Evolutionary conservation across 2,888 invertebrate genomes (phyloP).

Genomic region (Cheiracanthium punctorium): DNA sequence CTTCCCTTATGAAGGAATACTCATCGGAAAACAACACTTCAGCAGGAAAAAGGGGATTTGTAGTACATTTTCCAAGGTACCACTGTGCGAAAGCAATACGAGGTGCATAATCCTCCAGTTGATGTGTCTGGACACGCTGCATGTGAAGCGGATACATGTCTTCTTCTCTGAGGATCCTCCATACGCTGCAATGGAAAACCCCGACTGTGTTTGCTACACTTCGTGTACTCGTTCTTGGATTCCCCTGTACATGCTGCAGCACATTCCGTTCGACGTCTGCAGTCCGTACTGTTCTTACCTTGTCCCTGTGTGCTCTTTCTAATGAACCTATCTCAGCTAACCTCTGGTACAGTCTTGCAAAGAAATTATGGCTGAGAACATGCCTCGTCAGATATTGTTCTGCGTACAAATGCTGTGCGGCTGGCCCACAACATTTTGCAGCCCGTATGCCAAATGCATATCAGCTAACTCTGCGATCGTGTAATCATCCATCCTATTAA

Average conservation of each 20-base stretch:
- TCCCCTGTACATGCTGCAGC: too few species aligned
- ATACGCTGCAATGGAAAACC: too few species aligned
- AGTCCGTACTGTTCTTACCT: not conserved
- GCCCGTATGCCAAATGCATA: not conserved
- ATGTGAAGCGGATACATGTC: not conserved
- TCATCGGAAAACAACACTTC: too few species aligned
- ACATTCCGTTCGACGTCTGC: not conserved
- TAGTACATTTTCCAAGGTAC: conserved; percentile 3
- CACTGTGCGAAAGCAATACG: conserved; percentile 2
- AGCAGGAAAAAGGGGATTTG: not conserved
- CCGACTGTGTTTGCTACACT: too few species aligned
- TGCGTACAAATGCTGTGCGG: not conserved
- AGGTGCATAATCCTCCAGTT: too few species aligned
- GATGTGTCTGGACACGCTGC: not conserved
- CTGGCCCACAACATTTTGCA: not conserved
- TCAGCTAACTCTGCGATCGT: not conserved
- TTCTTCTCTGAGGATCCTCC: not conserved
- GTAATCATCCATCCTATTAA: not conserved
- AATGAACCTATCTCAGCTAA: not conserved
- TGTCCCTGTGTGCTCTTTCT: not conserved
- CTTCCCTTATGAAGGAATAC: not conserved
- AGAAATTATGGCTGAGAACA: not conserved
- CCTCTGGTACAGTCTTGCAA: not conserved
- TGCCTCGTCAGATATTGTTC: not conserved
- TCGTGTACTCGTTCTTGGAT: too few species aligned